phyloP scores from a whole-genome alignment of 2,888 invertebrate genomes.

The Geotrupes spiniger region DNA sequence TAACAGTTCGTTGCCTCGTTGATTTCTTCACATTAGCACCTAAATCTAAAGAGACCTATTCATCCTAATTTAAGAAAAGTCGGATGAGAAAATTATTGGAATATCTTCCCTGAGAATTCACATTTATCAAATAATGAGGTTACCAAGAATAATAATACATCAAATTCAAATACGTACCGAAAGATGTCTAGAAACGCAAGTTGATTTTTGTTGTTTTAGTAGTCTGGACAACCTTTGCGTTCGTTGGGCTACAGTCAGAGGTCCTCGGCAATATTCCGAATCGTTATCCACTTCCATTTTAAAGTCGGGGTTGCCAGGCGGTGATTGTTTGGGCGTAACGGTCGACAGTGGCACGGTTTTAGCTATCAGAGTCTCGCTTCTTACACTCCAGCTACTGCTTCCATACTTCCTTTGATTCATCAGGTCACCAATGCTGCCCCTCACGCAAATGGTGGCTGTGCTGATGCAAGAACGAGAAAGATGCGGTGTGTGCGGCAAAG shows the following conservation, averaged over 20 bases:
- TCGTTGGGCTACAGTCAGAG: slow-evolving; percentile 66
- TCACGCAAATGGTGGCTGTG: slow-evolving; percentile 38
- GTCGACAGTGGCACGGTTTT: slow-evolving; percentile 71
- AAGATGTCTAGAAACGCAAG: slow-evolving; percentile 26
- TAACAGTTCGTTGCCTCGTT: too few species aligned
- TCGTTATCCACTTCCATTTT: slow-evolving; percentile 38
- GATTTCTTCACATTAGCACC: too few species aligned
- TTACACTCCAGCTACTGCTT: slow-evolving; percentile 68
- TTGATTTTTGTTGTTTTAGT: slow-evolving; percentile 61
- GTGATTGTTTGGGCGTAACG: slow-evolving; percentile 59
- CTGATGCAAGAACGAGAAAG: slow-evolving; percentile 51
- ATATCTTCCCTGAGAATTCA: too few species aligned
- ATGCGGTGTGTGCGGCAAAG: slow-evolving; percentile 56
- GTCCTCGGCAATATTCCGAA: slow-evolving; percentile 52
- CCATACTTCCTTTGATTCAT: slow-evolving; percentile 75
- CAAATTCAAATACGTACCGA: too few species aligned
- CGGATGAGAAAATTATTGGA: too few species aligned
- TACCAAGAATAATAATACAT: too few species aligned
- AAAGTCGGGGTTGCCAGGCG: slow-evolving; percentile 43
- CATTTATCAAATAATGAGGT: too few species aligned
- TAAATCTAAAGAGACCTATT: too few species aligned
- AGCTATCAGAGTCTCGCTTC: slow-evolving; percentile 70
- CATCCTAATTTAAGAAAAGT: too few species aligned
- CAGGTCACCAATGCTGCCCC: slow-evolving; percentile 63
- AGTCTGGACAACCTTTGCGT: slow-evolving; percentile 66